Evolutionary conservation across 2,113 vertebrate genomes (phyloP).

Genomic region (Osmerus mordax): DNA sequence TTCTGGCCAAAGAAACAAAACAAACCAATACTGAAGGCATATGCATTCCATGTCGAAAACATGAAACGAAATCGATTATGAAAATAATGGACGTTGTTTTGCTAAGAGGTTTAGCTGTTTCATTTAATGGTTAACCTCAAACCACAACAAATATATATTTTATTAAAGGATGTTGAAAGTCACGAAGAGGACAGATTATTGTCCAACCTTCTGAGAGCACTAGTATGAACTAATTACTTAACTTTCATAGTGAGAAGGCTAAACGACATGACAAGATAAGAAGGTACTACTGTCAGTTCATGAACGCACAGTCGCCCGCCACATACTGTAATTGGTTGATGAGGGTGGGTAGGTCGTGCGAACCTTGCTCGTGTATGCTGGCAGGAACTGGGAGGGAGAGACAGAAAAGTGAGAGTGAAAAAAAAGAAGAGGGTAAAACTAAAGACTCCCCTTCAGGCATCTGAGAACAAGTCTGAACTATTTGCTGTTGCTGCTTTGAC

Average conservation of each 20-base stretch:
- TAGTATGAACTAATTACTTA: too few relatives aligned
- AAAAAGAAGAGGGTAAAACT: conserved; percentile 37
- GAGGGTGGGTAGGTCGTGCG: conserved; percentile 5
- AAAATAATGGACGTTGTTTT: too few relatives aligned
- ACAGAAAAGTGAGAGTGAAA: conserved; percentile 17
- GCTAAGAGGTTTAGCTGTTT: too few relatives aligned
- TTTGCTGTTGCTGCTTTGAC: conserved; percentile 39
- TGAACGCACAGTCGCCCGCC: not conserved
- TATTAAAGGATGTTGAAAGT: too few relatives aligned
- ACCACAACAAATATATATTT: too few relatives aligned
- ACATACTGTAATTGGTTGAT: not conserved
- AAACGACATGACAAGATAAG: too few relatives aligned
- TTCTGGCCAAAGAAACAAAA: not conserved
- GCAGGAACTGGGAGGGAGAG: conserved; percentile 50
- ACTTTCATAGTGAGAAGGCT: too few relatives aligned
- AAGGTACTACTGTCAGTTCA: not conserved
- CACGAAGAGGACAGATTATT: too few relatives aligned
- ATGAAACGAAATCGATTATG: too few relatives aligned
- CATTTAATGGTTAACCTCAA: too few relatives aligned
- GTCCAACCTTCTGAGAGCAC: too few relatives aligned
- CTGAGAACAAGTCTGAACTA: conserved; percentile 68
- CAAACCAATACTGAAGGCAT: not conserved
- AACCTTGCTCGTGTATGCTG: not conserved
- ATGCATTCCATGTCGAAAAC: not conserved
- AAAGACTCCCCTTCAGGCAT: conserved; percentile 64